These are phyloP conservation scores for Aphis craccivora DNA, from an alignment of 1,140 invertebrate genomes.

Conservation along the genomic window DNA sequence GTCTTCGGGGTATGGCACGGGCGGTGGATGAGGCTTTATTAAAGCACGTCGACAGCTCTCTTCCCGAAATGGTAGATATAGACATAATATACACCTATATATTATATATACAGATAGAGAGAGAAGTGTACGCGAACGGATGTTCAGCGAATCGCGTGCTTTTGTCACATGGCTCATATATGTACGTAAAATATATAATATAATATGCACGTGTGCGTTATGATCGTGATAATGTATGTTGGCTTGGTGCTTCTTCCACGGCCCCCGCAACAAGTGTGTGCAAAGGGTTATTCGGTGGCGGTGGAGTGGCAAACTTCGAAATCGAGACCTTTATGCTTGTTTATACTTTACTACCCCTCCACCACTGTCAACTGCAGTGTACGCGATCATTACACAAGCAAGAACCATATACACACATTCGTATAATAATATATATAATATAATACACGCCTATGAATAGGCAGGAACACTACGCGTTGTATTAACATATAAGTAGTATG, in stretches of 20 bases:
- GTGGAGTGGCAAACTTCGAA: neutral
- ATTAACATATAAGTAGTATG: neutral
- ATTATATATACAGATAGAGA: neutral
- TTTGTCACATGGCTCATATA: neutral
- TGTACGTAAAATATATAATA: neutral
- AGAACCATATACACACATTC: neutral
- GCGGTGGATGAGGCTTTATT: constrained; percentile 11
- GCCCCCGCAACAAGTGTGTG: neutral
- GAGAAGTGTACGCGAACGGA: neutral
- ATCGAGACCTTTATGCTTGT: neutral
- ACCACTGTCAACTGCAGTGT: neutral
- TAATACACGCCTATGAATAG: neutral
- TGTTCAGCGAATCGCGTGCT: constrained; percentile 21
- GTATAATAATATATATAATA: neutral
- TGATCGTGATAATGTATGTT: neutral
- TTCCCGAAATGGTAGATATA: neutral
- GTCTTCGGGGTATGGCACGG: neutral
- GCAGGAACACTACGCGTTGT: neutral
- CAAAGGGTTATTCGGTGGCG: neutral
- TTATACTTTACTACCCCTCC: neutral
- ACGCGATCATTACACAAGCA: neutral
- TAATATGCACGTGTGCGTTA: neutral
- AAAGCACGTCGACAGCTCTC: constrained; percentile 43
- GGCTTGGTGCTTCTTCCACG: too few species aligned
- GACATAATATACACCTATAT: neutral